Evolutionary conservation across 1,140 invertebrate species (phyloP).

Genomic region (Zaprionus ornatus): DNA sequence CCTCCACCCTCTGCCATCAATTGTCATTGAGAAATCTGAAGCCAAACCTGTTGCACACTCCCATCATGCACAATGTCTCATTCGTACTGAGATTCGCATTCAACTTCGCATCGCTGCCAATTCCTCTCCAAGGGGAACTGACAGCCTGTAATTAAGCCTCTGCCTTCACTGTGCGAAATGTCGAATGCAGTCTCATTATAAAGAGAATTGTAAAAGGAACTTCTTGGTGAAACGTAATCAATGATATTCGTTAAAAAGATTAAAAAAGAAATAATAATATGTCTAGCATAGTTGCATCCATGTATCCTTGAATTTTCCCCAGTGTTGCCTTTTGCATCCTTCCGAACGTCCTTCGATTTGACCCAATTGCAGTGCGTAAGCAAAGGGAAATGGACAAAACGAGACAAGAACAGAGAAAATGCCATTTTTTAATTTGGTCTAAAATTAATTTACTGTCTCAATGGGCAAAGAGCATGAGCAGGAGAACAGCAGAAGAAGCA

Average conservation of each 20-base stretch:
- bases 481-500: background rate
- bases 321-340: background rate
- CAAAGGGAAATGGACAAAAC: background rate
- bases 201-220: too few relatives aligned
- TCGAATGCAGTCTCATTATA: background rate
- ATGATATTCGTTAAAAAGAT: too few relatives aligned
- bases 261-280: too few relatives aligned
- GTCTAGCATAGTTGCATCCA: too few relatives aligned
- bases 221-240: too few relatives aligned
- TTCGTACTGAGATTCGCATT: conserved; percentile 11
- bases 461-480: background rate
- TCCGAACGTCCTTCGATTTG: conserved; percentile 36
- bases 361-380: conserved; percentile 12
- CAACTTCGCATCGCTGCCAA: conserved; percentile 7
- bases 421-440: conserved; percentile 58
- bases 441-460: conserved; percentile 59
- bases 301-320: background rate
- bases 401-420: conserved; percentile 3
- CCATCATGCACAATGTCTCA: conserved; percentile 1
- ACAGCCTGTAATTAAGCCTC: conserved; percentile 16
- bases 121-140: conserved; percentile 31
- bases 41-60: conserved; percentile 27
- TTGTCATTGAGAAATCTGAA: conserved; percentile 28
- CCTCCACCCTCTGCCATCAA: background rate
- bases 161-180: background rate